Conservation (phyloP, 2,113 vertebrate species). For the Peromyscus leucopus region DNA sequence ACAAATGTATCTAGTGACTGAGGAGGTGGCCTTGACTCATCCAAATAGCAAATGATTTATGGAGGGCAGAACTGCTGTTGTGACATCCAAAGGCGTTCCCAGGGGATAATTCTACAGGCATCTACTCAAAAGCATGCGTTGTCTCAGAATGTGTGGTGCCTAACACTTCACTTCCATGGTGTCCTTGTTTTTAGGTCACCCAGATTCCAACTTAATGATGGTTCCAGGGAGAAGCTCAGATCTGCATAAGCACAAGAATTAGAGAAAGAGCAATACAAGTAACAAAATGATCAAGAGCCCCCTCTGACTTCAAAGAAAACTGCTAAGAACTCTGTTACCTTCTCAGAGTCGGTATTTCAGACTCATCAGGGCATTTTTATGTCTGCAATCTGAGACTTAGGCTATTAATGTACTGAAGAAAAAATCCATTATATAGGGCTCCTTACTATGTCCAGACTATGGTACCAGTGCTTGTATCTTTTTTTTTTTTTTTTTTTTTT, state of each 20-base stretch:
- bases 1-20: slow-evolving; percentile 68
- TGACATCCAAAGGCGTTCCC: slow-evolving; percentile 62
- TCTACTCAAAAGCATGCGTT: slow-evolving; percentile 56
- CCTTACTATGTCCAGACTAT: too few species aligned
- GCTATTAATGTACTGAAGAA: neutral
- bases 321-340: neutral
- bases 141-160: slow-evolving; percentile 57
- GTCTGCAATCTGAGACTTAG: neutral
- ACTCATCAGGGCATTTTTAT: neutral
- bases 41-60: slow-evolving; percentile 77
- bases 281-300: neutral
- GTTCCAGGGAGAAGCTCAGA: neutral
- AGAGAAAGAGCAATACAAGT: neutral
- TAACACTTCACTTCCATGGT: slow-evolving; percentile 27
- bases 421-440: neutral
- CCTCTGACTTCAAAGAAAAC: neutral
- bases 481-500: too few species aligned
- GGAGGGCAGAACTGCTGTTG: slow-evolving; percentile 52
- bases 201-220: slow-evolving; percentile 35
- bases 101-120: slow-evolving; percentile 10
- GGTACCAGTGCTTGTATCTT: fast-evolving
- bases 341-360: neutral
- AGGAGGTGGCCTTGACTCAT: slow-evolving; percentile 53
- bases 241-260: neutral
- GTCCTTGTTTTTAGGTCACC: slow-evolving; percentile 27